Evolutionary conservation across 92 coral and sea anemone genomes (phyloP).

Genomic region (Parazoanthus atlanticus): DNA sequence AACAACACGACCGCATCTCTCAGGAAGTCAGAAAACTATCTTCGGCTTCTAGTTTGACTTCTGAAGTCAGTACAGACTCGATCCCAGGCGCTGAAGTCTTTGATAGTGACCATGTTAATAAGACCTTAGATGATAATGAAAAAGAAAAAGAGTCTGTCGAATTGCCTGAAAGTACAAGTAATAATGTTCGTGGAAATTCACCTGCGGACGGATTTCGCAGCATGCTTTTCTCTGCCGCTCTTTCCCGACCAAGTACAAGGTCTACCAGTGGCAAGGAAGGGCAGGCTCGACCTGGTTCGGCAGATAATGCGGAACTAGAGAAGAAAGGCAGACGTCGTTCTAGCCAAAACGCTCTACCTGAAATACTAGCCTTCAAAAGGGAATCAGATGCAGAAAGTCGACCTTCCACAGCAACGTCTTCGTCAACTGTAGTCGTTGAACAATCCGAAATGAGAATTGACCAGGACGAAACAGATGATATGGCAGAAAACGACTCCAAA

Average conservation of each 20-base stretch:
- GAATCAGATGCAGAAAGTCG: constrained; percentile 21
- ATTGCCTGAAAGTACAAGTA: not conserved
- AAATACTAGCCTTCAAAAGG: constrained; percentile 15
- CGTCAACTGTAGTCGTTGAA: constrained; percentile 8
- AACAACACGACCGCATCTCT: not conserved
- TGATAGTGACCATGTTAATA: not conserved
- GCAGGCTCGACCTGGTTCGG: constrained; percentile 17
- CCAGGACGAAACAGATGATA: constrained; percentile 2
- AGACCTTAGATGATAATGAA: not conserved
- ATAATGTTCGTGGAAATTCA: not conserved
- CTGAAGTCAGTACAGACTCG: constrained; percentile 12
- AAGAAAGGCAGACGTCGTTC: not conserved
- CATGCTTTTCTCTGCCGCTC: constrained; percentile 28
- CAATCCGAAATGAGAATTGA: not conserved
- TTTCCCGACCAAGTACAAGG: not conserved
- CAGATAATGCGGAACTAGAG: constrained; percentile 3
- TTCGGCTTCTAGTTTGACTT: constrained; percentile 11
- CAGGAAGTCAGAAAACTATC: constrained; percentile 28
- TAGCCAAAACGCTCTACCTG: not conserved
- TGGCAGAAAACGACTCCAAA: not conserved
- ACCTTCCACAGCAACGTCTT: constrained; percentile 18
- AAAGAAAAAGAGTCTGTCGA: not conserved
- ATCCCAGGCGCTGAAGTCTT: not conserved
- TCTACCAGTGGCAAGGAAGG: constrained; percentile 3
- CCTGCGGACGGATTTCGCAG: constrained; percentile 19